Conservation (phyloP, 2,888 invertebrate species). For the Auanema freiburgensis region DNA sequence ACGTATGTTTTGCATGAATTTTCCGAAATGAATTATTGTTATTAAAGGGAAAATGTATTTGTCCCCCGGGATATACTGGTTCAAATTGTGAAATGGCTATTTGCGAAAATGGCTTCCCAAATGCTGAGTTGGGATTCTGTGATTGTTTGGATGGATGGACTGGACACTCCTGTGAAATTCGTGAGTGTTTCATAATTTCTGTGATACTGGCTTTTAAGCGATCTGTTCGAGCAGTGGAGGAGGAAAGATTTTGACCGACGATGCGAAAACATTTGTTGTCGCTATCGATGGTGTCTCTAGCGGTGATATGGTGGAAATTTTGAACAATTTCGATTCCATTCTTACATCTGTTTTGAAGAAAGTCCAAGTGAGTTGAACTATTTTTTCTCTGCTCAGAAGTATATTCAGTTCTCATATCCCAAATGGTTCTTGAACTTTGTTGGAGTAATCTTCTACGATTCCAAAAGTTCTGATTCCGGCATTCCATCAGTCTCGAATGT, state of each 20-base stretch:
- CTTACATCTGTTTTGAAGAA: constrained; percentile 18
- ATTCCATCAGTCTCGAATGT: constrained; percentile 24
- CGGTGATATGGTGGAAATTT: constrained; percentile 32
- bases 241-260: constrained; percentile 23
- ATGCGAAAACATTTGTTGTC: constrained; percentile 36
- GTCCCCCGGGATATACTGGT: constrained; percentile 42
- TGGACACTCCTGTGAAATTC: constrained; percentile 42
- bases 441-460: constrained; percentile 43
- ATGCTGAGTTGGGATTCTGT: constrained; percentile 25
- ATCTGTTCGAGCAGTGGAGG: constrained; percentile 32
- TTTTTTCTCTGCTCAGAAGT: background rate
- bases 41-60: constrained; percentile 32
- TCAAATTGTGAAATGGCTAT: constrained; percentile 30
- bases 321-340: constrained; percentile 25
- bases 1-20: background rate
- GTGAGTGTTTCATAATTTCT: constrained; percentile 21
- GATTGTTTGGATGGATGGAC: constrained; percentile 28
- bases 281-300: constrained; percentile 41
- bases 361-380: background rate
- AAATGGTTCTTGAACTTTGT: constrained; percentile 42
- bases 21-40: background rate
- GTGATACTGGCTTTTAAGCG: constrained; percentile 34
- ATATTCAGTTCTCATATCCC: constrained; percentile 21
- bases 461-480: constrained; percentile 11
- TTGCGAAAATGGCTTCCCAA: constrained; percentile 33